Evolutionary conservation across 1,140 invertebrate genomes (phyloP).

Genomic region (Maconellicoccus hirsutus): DNA sequence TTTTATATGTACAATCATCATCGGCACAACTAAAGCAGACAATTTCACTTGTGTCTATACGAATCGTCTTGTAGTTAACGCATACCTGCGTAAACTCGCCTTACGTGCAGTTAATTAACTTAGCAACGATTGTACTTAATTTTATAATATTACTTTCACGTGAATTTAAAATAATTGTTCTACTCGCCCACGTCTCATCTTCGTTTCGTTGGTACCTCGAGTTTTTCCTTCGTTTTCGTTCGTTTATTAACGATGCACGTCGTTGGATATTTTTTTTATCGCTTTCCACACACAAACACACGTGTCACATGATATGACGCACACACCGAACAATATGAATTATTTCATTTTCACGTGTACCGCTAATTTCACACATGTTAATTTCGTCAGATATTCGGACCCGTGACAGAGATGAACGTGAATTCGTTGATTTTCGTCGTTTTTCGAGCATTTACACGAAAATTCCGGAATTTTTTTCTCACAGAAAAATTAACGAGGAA

Average conservation of each 20-base stretch:
- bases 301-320: too few species aligned
- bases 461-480: too few species aligned
- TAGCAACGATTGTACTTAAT: conserved; percentile 3
- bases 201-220: not conserved
- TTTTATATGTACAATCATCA: not conserved
- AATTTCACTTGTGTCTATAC: not conserved
- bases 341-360: not conserved
- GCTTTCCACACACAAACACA: not conserved
- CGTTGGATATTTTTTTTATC: not conserved
- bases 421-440: too few species aligned
- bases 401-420: too few species aligned
- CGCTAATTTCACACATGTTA: too few species aligned
- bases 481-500: too few species aligned
- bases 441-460: too few species aligned
- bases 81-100: not conserved
- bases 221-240: not conserved
- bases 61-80: not conserved
- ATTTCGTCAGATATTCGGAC: too few species aligned
- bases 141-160: conserved; percentile 15
- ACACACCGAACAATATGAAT: not conserved
- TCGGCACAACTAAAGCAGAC: not conserved
- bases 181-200: not conserved
- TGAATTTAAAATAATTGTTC: conserved; percentile 2
- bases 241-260: not conserved
- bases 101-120: conserved; percentile 18